Conservation (phyloP, 1,140 invertebrate species). For the Lutraria rhynchaena region DNA sequence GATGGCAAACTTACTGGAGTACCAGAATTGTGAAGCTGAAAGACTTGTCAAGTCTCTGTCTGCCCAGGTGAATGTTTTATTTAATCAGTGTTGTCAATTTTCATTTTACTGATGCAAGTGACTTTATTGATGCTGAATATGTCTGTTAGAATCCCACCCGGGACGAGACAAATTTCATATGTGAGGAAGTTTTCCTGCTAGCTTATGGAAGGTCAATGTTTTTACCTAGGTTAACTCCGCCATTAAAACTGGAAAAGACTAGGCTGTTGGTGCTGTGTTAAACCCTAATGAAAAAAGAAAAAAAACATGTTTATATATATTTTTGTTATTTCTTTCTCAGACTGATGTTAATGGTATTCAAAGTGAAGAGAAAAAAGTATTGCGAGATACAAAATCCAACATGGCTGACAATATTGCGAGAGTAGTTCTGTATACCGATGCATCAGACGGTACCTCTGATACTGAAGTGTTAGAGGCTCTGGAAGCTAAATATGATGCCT, state of each 20-base stretch:
- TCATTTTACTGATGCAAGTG: no score
- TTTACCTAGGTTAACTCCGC: no score
- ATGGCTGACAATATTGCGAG: slow-evolving; percentile 69
- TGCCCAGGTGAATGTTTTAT: slow-evolving; percentile 53
- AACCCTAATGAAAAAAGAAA: no score
- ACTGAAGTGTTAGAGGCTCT: slow-evolving; percentile 69
- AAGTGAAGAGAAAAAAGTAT: slow-evolving; percentile 45
- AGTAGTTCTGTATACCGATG: slow-evolving; percentile 68
- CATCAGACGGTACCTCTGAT: slow-evolving; percentile 46
- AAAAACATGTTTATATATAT: not conserved
- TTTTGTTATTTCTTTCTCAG: slow-evolving; percentile 37
- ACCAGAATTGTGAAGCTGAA: slow-evolving; percentile 73
- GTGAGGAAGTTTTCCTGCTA: no score
- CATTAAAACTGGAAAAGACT: no score
- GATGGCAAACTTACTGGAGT: slow-evolving; percentile 72
- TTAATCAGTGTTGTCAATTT: no score
- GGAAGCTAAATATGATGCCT: slow-evolving; percentile 77
- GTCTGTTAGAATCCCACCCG: no score
- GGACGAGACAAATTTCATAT: no score
- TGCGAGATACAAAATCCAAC: slow-evolving; percentile 56
- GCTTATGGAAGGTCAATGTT: no score
- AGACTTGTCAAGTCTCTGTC: slow-evolving; percentile 56
- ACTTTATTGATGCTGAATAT: no score
- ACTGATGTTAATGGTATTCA: slow-evolving; percentile 48
- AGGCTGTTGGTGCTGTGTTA: no score